phyloP scores from a whole-genome alignment of 2,888 invertebrate species.

The Antheraea assamensis region DNA sequence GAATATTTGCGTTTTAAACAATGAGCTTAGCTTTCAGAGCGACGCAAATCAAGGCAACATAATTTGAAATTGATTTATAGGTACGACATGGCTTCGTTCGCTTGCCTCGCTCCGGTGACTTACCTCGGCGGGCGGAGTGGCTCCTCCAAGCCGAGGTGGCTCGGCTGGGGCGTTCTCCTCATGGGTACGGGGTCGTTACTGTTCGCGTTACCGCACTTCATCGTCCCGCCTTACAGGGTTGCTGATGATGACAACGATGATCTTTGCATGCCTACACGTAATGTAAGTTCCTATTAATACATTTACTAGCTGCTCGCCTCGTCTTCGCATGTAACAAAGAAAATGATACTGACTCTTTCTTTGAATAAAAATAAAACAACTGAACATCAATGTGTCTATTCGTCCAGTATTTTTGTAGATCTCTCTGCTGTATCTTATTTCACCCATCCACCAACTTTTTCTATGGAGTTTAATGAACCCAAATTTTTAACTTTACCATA shows the following conservation, averaged over 20 bases:
- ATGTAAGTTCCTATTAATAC: constrained; percentile 42
- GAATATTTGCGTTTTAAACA: background rate
- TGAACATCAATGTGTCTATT: too few species aligned
- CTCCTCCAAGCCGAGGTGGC: constrained; percentile 86
- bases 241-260: constrained; percentile 74
- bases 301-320: background rate
- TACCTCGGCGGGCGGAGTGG: constrained; percentile 90
- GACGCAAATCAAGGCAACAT: too few species aligned
- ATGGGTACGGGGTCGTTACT: constrained; percentile 89
- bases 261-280: constrained; percentile 60
- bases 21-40: too few species aligned
- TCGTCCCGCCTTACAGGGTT: constrained; percentile 85
- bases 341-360: too few species aligned
- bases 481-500: too few species aligned
- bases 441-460: too few species aligned
- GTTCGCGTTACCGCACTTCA: constrained; percentile 92
- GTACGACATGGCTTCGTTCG: constrained; percentile 93
- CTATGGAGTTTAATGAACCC: too few species aligned
- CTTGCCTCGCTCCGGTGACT: constrained; percentile 91
- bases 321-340: too few species aligned
- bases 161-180: constrained; percentile 88
- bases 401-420: too few species aligned
- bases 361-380: too few species aligned
- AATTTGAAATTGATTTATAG: constrained; percentile 54
- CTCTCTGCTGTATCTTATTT: too few species aligned